Evolutionary conservation across 2,888 invertebrate genomes (phyloP).

Genomic region (Stictocephala bisonia): DNA sequence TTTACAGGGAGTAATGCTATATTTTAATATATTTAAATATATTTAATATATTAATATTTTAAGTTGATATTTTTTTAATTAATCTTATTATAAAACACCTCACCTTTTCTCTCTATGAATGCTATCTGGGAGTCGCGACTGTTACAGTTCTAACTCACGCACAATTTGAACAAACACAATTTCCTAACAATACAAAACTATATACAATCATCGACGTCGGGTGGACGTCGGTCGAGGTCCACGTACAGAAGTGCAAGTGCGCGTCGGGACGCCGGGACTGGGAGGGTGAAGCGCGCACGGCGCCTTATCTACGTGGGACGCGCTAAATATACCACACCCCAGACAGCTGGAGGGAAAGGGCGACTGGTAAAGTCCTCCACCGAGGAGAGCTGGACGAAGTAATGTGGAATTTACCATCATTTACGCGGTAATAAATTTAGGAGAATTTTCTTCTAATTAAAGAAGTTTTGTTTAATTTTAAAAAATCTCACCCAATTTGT

Average conservation of each 20-base stretch:
- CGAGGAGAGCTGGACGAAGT: no score
- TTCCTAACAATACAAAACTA: conserved; percentile 11
- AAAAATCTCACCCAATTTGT: no score
- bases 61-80: no score
- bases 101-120: background rate
- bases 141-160: background rate
- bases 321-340: conserved; percentile 5
- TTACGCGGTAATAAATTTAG: no score
- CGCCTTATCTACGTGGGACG: background rate
- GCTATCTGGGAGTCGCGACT: background rate
- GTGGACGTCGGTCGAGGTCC: conserved; percentile 8
- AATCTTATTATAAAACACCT: background rate
- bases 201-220: conserved; percentile 22
- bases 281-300: background rate
- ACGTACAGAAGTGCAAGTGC: no score
- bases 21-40: no score
- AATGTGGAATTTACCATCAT: no score
- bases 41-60: no score
- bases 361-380: no score
- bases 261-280: background rate
- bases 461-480: no score
- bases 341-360: background rate
- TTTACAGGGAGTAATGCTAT: no score
- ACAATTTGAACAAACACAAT: background rate
- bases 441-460: no score